phyloP scores from a whole-genome alignment of 2,797 vertebrate species.

The Knipowitschia caucasica region DNA sequence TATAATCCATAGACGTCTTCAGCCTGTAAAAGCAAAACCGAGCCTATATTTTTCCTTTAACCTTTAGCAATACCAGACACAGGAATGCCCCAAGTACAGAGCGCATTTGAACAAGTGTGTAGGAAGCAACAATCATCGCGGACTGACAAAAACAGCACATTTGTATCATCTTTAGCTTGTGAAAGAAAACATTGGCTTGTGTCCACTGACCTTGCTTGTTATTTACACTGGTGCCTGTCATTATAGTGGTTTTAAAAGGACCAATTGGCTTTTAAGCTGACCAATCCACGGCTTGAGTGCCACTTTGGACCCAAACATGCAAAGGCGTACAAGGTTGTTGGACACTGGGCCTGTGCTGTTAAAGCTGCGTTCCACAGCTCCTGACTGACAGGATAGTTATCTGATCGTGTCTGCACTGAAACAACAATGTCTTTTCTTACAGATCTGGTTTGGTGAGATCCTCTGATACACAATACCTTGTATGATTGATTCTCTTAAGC shows the following conservation, averaged over 20 bases:
- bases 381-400: slow-evolving; percentile 51
- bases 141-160: slow-evolving; percentile 24
- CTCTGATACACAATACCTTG: too few species aligned
- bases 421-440: too few species aligned
- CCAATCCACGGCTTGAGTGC: neutral
- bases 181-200: slow-evolving; percentile 30
- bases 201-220: slow-evolving; percentile 45
- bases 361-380: slow-evolving; percentile 39
- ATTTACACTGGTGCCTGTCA: slow-evolving; percentile 54
- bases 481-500: too few species aligned
- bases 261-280: slow-evolving; percentile 14
- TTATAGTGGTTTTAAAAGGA: slow-evolving; percentile 46
- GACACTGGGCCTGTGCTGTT: slow-evolving; percentile 33
- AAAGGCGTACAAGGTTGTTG: slow-evolving; percentile 35
- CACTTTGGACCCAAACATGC: slow-evolving; percentile 13
- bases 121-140: slow-evolving; percentile 23
- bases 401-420: slow-evolving; percentile 33
- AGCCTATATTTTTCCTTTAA: neutral
- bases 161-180: slow-evolving; percentile 36
- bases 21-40: neutral
- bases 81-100: slow-evolving; percentile 11
- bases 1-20: neutral
- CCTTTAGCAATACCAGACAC: slow-evolving; percentile 2
- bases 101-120: slow-evolving; percentile 10
- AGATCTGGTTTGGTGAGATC: slow-evolving; percentile 14